These are phyloP conservation scores for Grapholita molesta DNA, from an alignment of 1,140 invertebrate species.

Conservation along the genomic window DNA sequence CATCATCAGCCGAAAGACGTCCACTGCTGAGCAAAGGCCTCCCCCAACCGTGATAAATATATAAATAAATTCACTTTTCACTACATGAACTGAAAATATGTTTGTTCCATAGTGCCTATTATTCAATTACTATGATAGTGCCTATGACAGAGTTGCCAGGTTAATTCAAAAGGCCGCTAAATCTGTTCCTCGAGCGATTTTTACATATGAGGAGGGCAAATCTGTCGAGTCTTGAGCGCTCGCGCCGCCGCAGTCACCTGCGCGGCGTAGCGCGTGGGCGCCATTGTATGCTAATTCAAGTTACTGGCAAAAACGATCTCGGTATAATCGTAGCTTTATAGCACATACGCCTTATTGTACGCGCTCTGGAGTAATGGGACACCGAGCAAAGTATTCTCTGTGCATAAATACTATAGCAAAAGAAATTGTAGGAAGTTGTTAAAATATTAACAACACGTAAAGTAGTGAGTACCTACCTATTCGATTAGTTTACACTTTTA, in stretches of 20 bases:
- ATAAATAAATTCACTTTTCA: too few species aligned
- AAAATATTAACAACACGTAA: not conserved
- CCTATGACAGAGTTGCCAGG: too few species aligned
- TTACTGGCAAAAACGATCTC: not conserved
- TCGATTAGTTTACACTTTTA: too few species aligned
- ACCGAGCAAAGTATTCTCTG: not conserved
- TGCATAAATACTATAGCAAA: not conserved
- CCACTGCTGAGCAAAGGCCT: too few species aligned
- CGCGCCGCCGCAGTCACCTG: slow-evolving; percentile 55
- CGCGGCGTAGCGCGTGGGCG: slow-evolving; percentile 42
- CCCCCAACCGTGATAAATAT: too few species aligned
- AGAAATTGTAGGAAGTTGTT: not conserved
- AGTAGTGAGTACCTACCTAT: too few species aligned
- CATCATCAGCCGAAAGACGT: too few species aligned
- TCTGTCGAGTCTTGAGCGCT: not conserved
- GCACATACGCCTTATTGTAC: not conserved
- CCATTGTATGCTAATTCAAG: slow-evolving; percentile 66
- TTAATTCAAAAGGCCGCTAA: not conserved
- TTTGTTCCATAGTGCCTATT: too few species aligned
- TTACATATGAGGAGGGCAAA: not conserved
- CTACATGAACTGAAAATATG: too few species aligned
- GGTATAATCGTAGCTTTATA: not conserved
- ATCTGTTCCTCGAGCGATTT: not conserved
- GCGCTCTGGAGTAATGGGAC: not conserved
- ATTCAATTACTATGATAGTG: too few species aligned